Evolutionary conservation across 2,113 vertebrate species (phyloP).

Genomic region (Myanophis thanlyinensis): DNA sequence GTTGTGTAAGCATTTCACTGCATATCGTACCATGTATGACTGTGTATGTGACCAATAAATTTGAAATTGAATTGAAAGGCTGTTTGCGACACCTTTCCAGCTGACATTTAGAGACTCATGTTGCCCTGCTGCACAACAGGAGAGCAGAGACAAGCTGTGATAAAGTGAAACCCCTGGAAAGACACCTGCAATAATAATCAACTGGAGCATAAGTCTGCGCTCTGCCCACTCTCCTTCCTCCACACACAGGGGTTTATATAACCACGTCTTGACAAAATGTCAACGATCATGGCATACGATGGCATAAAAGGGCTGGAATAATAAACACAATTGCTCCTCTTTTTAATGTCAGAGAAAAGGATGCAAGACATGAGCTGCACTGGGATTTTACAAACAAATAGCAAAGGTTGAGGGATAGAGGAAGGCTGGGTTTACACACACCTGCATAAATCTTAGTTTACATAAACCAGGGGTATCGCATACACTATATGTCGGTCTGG

Average conservation of each 20-base stretch:
- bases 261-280: constrained; percentile 11
- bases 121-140: not conserved
- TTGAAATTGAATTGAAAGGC: too few species aligned
- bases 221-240: not conserved
- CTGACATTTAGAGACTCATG: not conserved
- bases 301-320: constrained; percentile 24
- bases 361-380: not conserved
- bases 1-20: too few species aligned
- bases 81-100: not conserved
- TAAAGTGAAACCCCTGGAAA: not conserved
- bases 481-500: not conserved
- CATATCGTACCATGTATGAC: too few species aligned
- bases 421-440: not conserved
- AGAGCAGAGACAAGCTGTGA: not conserved
- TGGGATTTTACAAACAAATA: not conserved
- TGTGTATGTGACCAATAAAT: too few species aligned
- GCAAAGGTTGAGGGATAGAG: not conserved
- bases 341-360: constrained; percentile 18
- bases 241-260: not conserved
- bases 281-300: constrained; percentile 4
- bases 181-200: constrained; percentile 27
- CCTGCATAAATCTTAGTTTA: not conserved
- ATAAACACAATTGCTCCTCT: constrained; percentile 31
- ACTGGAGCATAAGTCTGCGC: not conserved
- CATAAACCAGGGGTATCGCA: not conserved